Evolutionary conservation across 2,113 vertebrate genomes (phyloP).

Genomic region (Amia ocellicauda): DNA sequence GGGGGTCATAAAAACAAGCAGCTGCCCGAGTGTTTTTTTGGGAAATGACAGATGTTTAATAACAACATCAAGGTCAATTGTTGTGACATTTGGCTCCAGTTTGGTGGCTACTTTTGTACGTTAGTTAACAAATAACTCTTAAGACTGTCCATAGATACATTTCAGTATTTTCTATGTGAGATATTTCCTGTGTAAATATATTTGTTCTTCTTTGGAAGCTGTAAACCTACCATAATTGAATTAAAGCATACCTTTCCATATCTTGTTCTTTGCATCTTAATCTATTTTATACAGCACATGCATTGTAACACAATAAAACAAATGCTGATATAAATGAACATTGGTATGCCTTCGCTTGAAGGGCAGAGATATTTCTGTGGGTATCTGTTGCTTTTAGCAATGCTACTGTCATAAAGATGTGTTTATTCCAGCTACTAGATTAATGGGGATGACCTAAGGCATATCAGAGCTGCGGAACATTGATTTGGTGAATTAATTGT

Average conservation of each 20-base stretch:
- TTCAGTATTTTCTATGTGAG: no score
- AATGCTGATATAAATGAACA: neutral
- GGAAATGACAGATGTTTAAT: constrained; percentile 14
- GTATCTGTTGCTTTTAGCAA: neutral
- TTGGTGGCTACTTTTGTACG: neutral
- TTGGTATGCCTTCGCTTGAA: neutral
- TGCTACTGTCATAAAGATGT: constrained; percentile 23
- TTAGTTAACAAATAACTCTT: no score
- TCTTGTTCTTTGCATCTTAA: neutral
- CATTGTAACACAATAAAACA: neutral
- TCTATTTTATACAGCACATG: neutral
- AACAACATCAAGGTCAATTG: neutral
- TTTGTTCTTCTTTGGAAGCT: no score
- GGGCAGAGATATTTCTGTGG: neutral
- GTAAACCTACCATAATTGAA: no score
- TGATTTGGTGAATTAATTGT: constrained; percentile 55
- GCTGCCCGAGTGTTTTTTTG: neutral
- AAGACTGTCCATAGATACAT: no score
- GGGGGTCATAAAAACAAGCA: neutral
- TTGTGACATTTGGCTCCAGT: neutral
- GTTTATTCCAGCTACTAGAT: neutral
- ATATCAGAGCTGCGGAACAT: constrained; percentile 28
- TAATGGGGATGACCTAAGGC: constrained; percentile 14
- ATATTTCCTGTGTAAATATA: no score
- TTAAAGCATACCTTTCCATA: no score